A percentile compares a stretch with the other conserved stretches of the same genome.
These are phyloP conservation scores for Vimba vimba DNA, from an alignment of 2,113 vertebrate genomes.

Conservation along the genomic window DNA sequence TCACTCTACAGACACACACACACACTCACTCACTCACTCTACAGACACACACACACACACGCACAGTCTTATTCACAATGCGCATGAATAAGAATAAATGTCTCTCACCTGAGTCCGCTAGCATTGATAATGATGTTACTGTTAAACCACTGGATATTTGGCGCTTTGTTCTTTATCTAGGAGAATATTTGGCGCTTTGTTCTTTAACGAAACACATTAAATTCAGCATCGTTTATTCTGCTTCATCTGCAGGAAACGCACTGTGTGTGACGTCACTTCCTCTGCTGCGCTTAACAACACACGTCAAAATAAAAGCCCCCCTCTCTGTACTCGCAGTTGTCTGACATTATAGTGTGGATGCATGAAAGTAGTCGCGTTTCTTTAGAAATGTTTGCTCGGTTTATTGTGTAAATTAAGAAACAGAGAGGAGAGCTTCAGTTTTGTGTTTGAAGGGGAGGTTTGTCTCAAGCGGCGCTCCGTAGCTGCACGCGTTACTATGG, in stretches of 20 bases:
- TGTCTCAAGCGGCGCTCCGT: conserved; percentile 51
- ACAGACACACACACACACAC: background rate
- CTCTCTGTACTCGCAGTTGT: too few relatives aligned
- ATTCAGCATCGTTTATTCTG: background rate
- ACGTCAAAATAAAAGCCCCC: conserved; percentile 46
- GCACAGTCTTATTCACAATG: background rate
- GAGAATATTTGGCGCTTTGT: background rate
- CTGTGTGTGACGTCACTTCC: conserved; percentile 26
- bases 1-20: background rate
- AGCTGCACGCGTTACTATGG: conserved; percentile 56
- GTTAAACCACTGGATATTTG: background rate
- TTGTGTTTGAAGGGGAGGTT: background rate
- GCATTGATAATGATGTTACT: conserved; percentile 56
- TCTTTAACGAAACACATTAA: background rate
- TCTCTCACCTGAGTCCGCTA: conserved; percentile 73
- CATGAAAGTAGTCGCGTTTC: background rate
- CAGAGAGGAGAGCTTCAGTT: background rate
- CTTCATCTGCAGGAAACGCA: conserved; percentile 8
- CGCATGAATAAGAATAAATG: background rate
- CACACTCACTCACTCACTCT: too few relatives aligned
- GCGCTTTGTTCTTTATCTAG: background rate
- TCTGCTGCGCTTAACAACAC: background rate
- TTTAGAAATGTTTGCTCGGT: background rate
- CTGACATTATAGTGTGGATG: background rate
- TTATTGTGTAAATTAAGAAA: background rate